A percentile compares a stretch with the other conserved stretches of the same genome.
phyloP scores from a whole-genome alignment of 37 sponge, comb jelly and placozoan species.

The Halisarca cf. caerulea region DNA sequence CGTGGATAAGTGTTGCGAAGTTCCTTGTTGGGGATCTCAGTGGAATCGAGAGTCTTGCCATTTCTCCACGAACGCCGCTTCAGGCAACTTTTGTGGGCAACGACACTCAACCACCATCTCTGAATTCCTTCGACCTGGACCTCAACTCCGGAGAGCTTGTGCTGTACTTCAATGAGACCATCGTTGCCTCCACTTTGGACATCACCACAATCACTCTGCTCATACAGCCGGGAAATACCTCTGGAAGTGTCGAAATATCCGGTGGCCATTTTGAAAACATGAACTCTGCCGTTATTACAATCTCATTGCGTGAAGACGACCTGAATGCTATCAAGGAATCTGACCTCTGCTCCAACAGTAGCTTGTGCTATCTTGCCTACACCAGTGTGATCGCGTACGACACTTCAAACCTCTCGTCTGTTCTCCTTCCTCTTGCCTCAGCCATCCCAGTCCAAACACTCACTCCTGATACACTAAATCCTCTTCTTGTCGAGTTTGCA shows the following conservation, averaged over 20 bases:
- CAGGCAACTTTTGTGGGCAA: conserved; percentile 41
- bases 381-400: conserved; percentile 47
- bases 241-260: conserved; percentile 27
- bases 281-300: conserved; percentile 28
- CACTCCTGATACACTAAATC: conserved; percentile 64
- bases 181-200: conserved; percentile 47
- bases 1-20: conserved; percentile 66
- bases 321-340: conserved; percentile 53
- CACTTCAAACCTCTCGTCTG: conserved; percentile 29
- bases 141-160: conserved; percentile 66
- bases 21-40: conserved; percentile 63
- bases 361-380: conserved; percentile 60
- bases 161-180: conserved; percentile 68
- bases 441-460: conserved; percentile 49
- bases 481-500: conserved; percentile 72
- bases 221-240: conserved; percentile 5
- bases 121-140: conserved; percentile 65
- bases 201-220: conserved; percentile 50
- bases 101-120: conserved; percentile 59
- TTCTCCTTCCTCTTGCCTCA: conserved; percentile 10
- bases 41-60: conserved; percentile 38
- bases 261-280: conserved; percentile 34
- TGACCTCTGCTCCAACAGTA: conserved; percentile 30
- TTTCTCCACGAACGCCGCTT: conserved; percentile 44
- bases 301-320: conserved; percentile 45